Conservation (phyloP, 2,797 vertebrate genomes). For the Syngnathus acus region DNA sequence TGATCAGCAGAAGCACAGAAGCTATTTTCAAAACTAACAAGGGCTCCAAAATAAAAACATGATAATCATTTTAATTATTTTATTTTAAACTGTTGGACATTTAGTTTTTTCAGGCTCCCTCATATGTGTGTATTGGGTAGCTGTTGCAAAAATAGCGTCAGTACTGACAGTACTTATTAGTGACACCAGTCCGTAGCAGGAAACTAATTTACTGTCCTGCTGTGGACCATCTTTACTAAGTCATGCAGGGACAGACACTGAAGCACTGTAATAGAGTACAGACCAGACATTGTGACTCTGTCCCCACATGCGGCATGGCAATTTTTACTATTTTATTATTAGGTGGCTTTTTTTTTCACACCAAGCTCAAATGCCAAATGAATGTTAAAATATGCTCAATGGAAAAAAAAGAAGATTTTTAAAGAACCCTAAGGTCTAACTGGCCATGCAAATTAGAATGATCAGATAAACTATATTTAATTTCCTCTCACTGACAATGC, state of each 20-base stretch:
- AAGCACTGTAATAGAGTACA: conserved; percentile 57
- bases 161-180: conserved; percentile 1
- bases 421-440: conserved; percentile 37
- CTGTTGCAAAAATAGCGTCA: conserved; percentile 45
- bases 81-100: background rate
- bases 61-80: background rate
- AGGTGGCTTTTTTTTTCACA: conserved; percentile 10
- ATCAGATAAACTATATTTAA: conserved; percentile 66
- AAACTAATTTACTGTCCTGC: background rate
- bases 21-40: conserved; percentile 26
- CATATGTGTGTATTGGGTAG: conserved; percentile 30
- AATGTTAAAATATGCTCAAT: conserved; percentile 37
- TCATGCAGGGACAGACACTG: conserved; percentile 55
- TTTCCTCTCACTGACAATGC: conserved; percentile 34
- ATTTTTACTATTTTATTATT: conserved; percentile 36
- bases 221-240: conserved; percentile 57
- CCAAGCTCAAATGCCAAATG: conserved; percentile 50
- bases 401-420: conserved; percentile 7
- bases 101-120: background rate
- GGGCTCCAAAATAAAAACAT: conserved; percentile 17
- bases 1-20: conserved; percentile 73
- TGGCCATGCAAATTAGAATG: conserved; percentile 55
- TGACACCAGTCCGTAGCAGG: background rate
- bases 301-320: conserved; percentile 20
- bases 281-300: conserved; percentile 36